phyloP scores from a whole-genome alignment of 2,113 vertebrate genomes.

The Formicarius rufipectus region DNA sequence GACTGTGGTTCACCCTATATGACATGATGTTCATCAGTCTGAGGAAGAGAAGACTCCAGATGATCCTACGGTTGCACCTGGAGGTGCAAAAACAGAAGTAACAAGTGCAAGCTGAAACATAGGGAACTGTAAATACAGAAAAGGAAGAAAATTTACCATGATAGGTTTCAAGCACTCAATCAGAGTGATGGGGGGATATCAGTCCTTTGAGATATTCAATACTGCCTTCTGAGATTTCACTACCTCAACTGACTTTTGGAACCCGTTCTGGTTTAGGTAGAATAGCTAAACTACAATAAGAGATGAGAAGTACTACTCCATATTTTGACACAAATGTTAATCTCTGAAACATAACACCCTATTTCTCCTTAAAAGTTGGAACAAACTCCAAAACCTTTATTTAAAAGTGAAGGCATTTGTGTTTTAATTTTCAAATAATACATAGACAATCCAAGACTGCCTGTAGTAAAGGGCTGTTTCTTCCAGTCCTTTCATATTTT shows the following conservation, averaged over 20 bases:
- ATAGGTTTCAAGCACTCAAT: not conserved
- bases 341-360: not conserved
- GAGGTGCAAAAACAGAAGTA: not conserved
- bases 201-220: not conserved
- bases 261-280: not conserved
- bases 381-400: not conserved
- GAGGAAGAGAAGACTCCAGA: not conserved
- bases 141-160: not conserved
- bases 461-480: not conserved
- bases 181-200: not conserved
- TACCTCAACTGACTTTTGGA: not conserved
- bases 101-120: not conserved
- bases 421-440: not conserved
- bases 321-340: not conserved
- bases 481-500: not conserved
- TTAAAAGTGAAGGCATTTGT: not conserved
- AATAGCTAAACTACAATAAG: not conserved
- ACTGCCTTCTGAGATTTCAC: not conserved
- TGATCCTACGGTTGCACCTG: not conserved
- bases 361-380: not conserved
- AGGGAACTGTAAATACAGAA: not conserved
- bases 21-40: not conserved
- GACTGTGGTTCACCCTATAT: not conserved
- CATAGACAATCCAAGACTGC: not conserved
- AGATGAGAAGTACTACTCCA: not conserved